Evolutionary conservation across 1,140 invertebrate genomes (phyloP), one percentile per base, ranked within the genome.

Genomic region (Brachionus koreanus): DNA sequence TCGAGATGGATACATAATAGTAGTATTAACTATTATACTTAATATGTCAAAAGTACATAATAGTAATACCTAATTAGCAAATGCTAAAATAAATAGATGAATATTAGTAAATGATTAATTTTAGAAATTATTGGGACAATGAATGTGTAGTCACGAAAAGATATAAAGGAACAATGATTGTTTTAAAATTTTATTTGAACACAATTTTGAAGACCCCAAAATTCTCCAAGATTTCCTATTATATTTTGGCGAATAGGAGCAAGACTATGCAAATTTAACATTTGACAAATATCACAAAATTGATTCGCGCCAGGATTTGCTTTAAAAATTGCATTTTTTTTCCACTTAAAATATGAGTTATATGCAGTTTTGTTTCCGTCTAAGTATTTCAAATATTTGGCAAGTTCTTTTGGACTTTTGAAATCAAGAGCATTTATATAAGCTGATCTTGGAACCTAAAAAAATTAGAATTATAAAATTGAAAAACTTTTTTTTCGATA

Each of bases 341-440:
- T 83, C 65, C 52, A 75, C 42, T 57, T 49, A 43, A 75, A 76
- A 5, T 43, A 43, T 2, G 39, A 43, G 5, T 43, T 43, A 43
- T 43, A 43, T 6, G 39, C 39, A 43, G 69, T 63, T 39, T 25
- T 43, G 23, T 74, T 63, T n/a, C 13, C 25, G 23, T 57, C 84
- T 4, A 84, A 52, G 52, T 84, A 83, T 29, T 74, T 29, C 10
- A 84, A 49, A 63, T 83, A 69, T 12, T 83, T 74, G 7, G 84
- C 83, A 5, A 85, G 61, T 10, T 83, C 81, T 57, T 77, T 82
- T 13, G 79, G 67, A 16, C 67, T 52, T 5, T 13, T 3, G 39
- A 79, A 85, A 35, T 85, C 82, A 0, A 46, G 35, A 1, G 76
- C 82, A 81, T 82, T 75, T 39, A 84, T 75, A 63, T 23, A 77